Base-by-base conservation (phyloP, 2,113 vertebrate genomes). In the Phrynosoma blainvillii region DNA sequence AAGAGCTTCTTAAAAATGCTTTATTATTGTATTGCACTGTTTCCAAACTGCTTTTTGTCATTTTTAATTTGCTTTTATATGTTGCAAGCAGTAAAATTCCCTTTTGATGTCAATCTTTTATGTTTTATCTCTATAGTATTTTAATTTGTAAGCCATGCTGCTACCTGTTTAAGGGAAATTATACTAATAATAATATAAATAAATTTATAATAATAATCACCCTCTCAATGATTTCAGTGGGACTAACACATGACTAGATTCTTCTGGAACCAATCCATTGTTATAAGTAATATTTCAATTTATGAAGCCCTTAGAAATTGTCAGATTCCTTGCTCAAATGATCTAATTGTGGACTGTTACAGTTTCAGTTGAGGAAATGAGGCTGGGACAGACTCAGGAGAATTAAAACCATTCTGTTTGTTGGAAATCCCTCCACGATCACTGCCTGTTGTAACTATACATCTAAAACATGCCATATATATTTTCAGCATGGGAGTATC, bases 281-380 rank as follows among this genome's bases (percentile, higher is more conserved):
- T 75, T 81, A 84, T 82, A 85, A 42, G 6, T 27, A 47, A 70
- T 70, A 62, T 83, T 83, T 83, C 36, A 70, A 83, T 70, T 70
- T 47, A 80, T 59, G 52, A 32, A 30, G 36, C 71, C 30, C n/a
- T 83, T 71, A n/a, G 27, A 84, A 52, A 13, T 5, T 71, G 66
- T 54, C 66, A 71, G 82, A 71, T 71, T 54, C 42, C 42, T 73
- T 71, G 25, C 7, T 30, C 66, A 54, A 40, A 66, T 54, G 75
- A 47, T 16, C 13, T n/a, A 25, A 16, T 20, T n/a, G 52, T 56
- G 13, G n/a, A 52, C 52, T 54, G 30, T n/a, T 27, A 3, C 52
- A 79, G 18, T n/a, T 42, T 42, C 75, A 77, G 9, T 8, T 10
- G 18, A 25, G 40, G 40, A 77, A 42, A 47, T 77, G 2, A 47